These are phyloP conservation scores for Brachionus manjavacas DNA, from an alignment of 1,140 invertebrate genomes.

Conservation along the genomic window DNA sequence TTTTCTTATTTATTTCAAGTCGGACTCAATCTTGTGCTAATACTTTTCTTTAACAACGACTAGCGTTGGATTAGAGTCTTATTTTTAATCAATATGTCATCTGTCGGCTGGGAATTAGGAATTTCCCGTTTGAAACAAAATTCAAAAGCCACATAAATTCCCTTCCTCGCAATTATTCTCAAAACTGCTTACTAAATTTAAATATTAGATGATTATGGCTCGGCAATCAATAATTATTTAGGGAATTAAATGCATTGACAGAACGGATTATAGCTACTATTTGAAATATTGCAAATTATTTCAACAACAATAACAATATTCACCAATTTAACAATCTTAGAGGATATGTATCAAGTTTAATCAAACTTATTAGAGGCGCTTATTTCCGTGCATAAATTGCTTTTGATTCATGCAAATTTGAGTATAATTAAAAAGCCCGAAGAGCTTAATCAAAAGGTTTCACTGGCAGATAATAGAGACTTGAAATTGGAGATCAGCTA, in stretches of 20 bases:
- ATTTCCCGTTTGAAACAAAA: slow-evolving; percentile 16
- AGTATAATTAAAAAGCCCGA: background rate
- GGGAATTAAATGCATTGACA: background rate
- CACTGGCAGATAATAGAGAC: background rate
- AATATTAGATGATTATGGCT: slow-evolving; percentile 4
- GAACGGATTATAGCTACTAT: background rate
- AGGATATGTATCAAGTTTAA: background rate
- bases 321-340: background rate
- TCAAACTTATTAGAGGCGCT: background rate
- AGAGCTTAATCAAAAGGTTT: background rate
- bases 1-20: background rate
- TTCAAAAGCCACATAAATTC: background rate
- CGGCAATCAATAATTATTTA: slow-evolving; percentile 16
- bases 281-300: background rate
- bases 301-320: background rate
- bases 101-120: background rate
- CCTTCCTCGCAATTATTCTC: background rate
- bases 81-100: slow-evolving; percentile 11
- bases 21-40: background rate
- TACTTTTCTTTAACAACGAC: background rate
- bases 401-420: background rate
- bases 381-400: background rate
- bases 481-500: background rate
- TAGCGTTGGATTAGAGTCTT: background rate
- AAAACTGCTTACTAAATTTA: background rate